These are phyloP conservation scores for Orchesellides sinensis DNA, from an alignment of 2,888 invertebrate species.

Conservation along the genomic window DNA sequence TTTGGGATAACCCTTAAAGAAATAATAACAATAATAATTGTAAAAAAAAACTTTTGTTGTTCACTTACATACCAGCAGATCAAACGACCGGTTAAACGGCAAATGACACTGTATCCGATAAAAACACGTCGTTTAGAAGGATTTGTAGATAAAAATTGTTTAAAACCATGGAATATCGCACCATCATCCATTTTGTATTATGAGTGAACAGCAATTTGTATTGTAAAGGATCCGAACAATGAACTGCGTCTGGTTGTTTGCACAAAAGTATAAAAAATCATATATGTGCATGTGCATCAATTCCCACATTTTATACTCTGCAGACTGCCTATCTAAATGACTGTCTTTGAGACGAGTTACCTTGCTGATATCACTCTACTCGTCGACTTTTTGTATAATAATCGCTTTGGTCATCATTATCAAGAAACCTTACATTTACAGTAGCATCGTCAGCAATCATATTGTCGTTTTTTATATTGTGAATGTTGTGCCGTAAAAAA, in stretches of 20 bases:
- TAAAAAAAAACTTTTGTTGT: constrained; percentile 15
- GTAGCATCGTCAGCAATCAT: constrained; percentile 22
- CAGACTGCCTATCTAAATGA: not conserved
- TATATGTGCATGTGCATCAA: constrained; percentile 27
- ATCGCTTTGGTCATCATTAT: constrained; percentile 1
- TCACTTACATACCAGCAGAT: constrained; percentile 11
- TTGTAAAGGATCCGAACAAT: constrained; percentile 17
- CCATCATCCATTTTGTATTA: constrained; percentile 16
- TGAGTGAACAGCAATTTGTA: constrained; percentile 9
- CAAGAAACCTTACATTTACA: constrained; percentile 10
- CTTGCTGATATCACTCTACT: constrained; percentile 2
- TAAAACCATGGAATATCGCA: constrained; percentile 32
- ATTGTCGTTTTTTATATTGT: constrained; percentile 10
- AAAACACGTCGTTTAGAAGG: constrained; percentile 28
- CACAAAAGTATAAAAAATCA: constrained; percentile 16
- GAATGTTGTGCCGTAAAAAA: constrained; percentile 43
- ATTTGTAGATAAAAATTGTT: constrained; percentile 20
- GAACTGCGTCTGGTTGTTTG: constrained; percentile 18
- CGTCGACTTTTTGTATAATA: constrained; percentile 7
- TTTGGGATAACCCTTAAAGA: constrained; percentile 27
- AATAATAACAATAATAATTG: constrained; percentile 27
- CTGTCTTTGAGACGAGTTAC: not conserved
- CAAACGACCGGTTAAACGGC: constrained; percentile 31
- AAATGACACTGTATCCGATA: not conserved
- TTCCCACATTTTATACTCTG: constrained; percentile 44